Evolutionary conservation across 2,888 invertebrate genomes (phyloP), one percentile per base, ranked within the genome.

Genomic region (Seira ritae): DNA sequence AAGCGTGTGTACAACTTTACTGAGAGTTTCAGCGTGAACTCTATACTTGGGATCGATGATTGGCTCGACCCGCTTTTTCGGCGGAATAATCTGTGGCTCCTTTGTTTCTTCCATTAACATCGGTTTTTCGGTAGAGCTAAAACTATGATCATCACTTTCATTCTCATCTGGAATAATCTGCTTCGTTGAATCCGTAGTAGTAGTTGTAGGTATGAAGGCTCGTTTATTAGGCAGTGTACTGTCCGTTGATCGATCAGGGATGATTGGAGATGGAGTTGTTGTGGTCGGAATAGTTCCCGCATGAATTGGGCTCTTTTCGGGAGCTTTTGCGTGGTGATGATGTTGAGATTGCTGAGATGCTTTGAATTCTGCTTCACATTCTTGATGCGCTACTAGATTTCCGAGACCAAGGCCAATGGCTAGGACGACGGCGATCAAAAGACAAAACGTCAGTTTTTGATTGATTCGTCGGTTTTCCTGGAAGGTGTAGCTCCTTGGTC

Each of bases 321-420:
- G 42, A 69, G 42, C 62, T n/a, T 68, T n/a, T n/a, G 19, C 8
- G 65, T 10, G 10, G 10, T 46, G 50, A 46, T 46, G 10, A 12
- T 12, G 10, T 69, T 60, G 80, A 66, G 80, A 65, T 71, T 76
- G 76, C 12, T 80, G 76, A 66, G 80, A 67, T 65, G 81, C 72
- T 72, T 87, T 88, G 79, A 82, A 84, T 55, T 88, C 87, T 19
- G 86, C 84, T 76, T 89, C 89, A 67, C 87, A 89, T 69, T 89
- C 89, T 50, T 88, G 88, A 66, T 87, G 87, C 12, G 89, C 89
- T 12, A 88, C 89, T 6, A 89, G 80, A 71, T 89, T 89, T 24
- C 89, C 89, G 10, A 89, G 76, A 1, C 89, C 89, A 67, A 89
- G 84, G 1, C 89, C 89, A 73, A 89, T 80, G 3, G 88, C 89